phyloP scores from a whole-genome alignment of 2,888 invertebrate species.

The Netelia inedita region DNA sequence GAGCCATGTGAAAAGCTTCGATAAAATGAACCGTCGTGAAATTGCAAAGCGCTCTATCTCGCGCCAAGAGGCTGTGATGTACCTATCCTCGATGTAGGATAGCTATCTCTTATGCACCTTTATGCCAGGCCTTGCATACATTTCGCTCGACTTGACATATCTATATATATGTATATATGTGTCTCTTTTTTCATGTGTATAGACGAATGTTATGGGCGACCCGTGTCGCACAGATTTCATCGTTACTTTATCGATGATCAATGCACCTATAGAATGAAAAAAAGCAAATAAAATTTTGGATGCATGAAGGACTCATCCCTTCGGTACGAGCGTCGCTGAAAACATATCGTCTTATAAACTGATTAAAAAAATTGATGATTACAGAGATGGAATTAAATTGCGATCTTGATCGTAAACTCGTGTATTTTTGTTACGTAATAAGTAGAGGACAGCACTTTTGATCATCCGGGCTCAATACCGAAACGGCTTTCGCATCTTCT shows the following conservation, averaged over 20 bases:
- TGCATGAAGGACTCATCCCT: too few species aligned
- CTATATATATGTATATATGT: conserved; percentile 2
- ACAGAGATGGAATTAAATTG: neutral
- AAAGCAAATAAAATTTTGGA: neutral
- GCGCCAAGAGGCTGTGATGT: conserved; percentile 77
- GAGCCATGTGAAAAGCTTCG: conserved; percentile 79
- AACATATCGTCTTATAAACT: too few species aligned
- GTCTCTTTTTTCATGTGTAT: conserved; percentile 44
- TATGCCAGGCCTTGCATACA: conserved; percentile 75
- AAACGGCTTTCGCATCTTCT: neutral
- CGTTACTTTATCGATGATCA: conserved; percentile 20
- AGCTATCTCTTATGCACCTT: conserved; percentile 85
- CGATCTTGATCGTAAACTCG: neutral
- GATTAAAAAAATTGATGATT: too few species aligned
- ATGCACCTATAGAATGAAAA: neutral
- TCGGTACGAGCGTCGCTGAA: too few species aligned
- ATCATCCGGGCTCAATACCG: neutral
- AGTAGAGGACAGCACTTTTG: neutral
- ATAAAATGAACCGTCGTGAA: conserved; percentile 80
- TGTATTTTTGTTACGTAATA: neutral
- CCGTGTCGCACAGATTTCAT: conserved; percentile 35
- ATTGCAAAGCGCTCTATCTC: conserved; percentile 68
- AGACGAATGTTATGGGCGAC: conserved; percentile 30
- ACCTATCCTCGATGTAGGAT: conserved; percentile 81
- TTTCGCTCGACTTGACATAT: neutral